Evolutionary conservation across 2,797 vertebrate genomes (phyloP), one percentile per base, ranked within the genome.

Genomic region (Peromyscus melanophrys): DNA sequence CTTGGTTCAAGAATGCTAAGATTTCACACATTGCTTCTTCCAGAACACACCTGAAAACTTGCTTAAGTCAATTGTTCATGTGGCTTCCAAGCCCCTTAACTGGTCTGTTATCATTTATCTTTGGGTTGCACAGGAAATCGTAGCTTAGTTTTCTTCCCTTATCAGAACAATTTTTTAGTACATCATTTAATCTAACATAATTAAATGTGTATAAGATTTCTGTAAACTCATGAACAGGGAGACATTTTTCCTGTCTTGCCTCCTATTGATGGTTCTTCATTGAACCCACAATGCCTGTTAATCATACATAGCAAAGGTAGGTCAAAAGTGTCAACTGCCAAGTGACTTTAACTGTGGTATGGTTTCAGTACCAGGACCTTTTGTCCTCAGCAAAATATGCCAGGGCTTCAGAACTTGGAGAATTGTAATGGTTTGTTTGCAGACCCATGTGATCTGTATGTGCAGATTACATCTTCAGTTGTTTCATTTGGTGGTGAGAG

Each of bases 401-500:
- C 34, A 61, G 7, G 8, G 6, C 43, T 46, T 61, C 21, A n/a
- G 29, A 21, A n/a, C 11, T 46, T 1, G 4, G 19, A 2, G 34
- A 40, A 57, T 16, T 25, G 2, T 1, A 0, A 25, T 73, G 37
- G 10, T 71, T 61, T 21, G 21, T 1, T 1, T 6, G 12, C 14
- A 17, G 23, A 25, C 88, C 73, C 49, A 31, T 6, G 5, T 37
- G 9, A 29, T 96, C 82, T 80, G 11, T 37, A 4, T 49, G 23
- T 78, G 17, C 78, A 89, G 5, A 40, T 81, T 91, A 95, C 61
- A 82, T 34, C 10, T 37, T 55, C 25, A 93, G 97, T 97, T 98
- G 92, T 97, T 37, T 95, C 96, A 92, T 84, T 80, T 96, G 92
- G 96, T 96, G 92, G 92, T 94, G 94, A 96, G 96, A 96, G 92